Base-by-base conservation (phyloP, 2,113 vertebrate genomes). In the Marmota monax region DNA sequence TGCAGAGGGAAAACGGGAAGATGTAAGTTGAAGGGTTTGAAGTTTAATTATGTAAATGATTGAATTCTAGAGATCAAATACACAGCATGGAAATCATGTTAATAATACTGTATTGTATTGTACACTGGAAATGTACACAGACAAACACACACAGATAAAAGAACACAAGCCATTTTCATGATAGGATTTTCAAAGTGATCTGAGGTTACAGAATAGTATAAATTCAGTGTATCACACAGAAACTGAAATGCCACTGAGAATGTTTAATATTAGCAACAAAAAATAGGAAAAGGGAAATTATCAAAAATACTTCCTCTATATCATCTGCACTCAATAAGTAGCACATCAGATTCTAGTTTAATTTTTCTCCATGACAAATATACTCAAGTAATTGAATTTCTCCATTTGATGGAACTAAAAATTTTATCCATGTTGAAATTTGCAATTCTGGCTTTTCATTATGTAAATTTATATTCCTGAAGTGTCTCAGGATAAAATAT, bases 341-440 rank as follows among this genome's bases (percentile, higher is more conserved):
- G 25, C 63, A 29, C 76, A 39, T 78, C 58, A 37, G 72, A 88
- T 79, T 87, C 74, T 84, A 93, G 32, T 84, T 87, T 94, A 80
- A 96, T 93, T 92, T 96, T 97, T 95, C 91, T 84, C 65, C 92
- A 82, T 94, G 78, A 95, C 39, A 94, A 94, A 94, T 97, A 88
- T 32, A 77, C 65, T 88, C 92, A 96, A 96, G 90, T 85, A 96
- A 96, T 84, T 84, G 25, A n/a, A 73, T 88, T 76, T 87, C 94
- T 96, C 85, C 61, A 86, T 90, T 92, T 96, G 84, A 83, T 83
- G 12, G 32, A 83, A 76, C 34, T 90, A 61, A 48, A 37, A 69
- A 88, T 95, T 95, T 83, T 87, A 72, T 45, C 97, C 63, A 58
- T 63, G 74, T 83, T 93, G 51, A 89, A 96, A 95, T 70, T 89